Evolutionary conservation across 1,140 invertebrate species (phyloP), one percentile per base, ranked within the genome.

Genomic region (Drosophila sp.): DNA sequence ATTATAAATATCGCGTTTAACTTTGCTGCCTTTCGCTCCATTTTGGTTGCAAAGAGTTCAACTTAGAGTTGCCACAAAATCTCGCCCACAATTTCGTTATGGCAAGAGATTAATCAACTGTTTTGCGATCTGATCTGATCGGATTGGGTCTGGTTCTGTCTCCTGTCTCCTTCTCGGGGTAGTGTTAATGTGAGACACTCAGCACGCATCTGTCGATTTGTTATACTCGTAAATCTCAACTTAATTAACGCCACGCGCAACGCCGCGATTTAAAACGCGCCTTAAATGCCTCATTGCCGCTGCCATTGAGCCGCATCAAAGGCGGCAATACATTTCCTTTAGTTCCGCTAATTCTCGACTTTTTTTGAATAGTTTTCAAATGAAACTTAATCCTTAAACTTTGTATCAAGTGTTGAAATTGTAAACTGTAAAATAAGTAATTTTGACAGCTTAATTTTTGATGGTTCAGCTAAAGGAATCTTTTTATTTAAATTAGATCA

Each of bases 161-260:
- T 59, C 38, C 21, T 36, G 14, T 48, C 56, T 59, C 38, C 1
- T 21, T 11, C 54, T 43, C 21, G 18, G 16, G 46, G 41, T 56
- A 66, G 59, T 64, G 67, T 43, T 67, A 72, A 83, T 83, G 72
- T 72, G 63, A 29, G 16, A 40, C 59, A 56, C 67, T 57, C 63
- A 75, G 76, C 65, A 69, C 64, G 54, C 64, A 70, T 71, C 18
- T 51, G 69, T 7, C 69, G 53, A 41, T 72, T 18, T 38, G 34
- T 41, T 61, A 59, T 58, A 71, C 61, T 89, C 70, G 80, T 89
- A 87, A 87, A 79, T 89, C 78, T 81, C 41, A 80, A 82, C 66
- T 87, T 87, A 86, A 86, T 86, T 86, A 86, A 75, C 80, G 82
- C 53, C 81, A 87, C 82, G 78, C 82, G 79, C 78, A 45, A 14